Conservation (phyloP, 2,888 invertebrate species). For the Embidobia sp. region DNA sequence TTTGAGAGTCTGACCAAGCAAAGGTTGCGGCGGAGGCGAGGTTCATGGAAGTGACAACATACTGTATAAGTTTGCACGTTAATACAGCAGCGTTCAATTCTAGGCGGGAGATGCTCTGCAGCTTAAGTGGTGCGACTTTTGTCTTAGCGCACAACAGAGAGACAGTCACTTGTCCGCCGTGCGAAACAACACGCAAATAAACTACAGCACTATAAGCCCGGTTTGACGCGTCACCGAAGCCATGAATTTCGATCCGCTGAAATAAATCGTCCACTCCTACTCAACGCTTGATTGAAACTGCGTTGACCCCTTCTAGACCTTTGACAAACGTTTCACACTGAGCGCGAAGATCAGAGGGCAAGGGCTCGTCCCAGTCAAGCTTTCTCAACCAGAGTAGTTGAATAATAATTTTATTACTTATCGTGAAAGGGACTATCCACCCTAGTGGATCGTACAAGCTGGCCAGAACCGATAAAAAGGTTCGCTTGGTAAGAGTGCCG, state of each 20-base stretch:
- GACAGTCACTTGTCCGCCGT: neutral
- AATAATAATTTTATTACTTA: neutral
- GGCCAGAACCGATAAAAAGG: neutral
- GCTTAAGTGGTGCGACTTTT: neutral
- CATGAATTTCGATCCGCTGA: neutral
- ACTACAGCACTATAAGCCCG: neutral
- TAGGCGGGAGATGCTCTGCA: neutral
- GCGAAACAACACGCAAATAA: neutral
- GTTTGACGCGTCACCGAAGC: neutral
- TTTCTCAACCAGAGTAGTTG: neutral
- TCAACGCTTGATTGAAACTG: neutral
- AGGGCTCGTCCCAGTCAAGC: neutral
- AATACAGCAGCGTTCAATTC: neutral
- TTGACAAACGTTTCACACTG: neutral
- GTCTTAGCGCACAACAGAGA: neutral
- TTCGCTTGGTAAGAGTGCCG: neutral
- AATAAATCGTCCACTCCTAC: neutral
- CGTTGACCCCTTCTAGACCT: neutral
- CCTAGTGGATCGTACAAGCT: conserved; percentile 1
- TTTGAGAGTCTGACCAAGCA: neutral
- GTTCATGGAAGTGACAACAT: neutral
- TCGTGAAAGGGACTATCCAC: neutral
- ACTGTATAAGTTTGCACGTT: neutral
- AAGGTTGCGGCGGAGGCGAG: neutral
- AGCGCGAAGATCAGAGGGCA: neutral